These are phyloP conservation scores for Clarias gariepinus DNA, from an alignment of 2,113 vertebrate genomes.

Conservation along the genomic window DNA sequence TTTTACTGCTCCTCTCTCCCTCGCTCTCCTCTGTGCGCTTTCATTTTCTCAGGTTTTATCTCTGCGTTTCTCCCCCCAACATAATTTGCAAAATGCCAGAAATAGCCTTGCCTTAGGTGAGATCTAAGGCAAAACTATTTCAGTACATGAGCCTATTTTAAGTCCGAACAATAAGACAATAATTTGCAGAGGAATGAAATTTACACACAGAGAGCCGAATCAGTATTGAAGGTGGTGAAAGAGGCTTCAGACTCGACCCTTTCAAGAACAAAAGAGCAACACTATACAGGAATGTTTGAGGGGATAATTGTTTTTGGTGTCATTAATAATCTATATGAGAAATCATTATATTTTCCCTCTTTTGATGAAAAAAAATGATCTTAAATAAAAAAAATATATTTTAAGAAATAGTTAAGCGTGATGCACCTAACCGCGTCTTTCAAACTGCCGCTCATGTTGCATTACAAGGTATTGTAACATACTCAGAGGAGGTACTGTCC, in stretches of 20 bases:
- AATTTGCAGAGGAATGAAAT: neutral
- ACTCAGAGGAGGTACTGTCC: neutral
- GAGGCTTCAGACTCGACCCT: neutral
- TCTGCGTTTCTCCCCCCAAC: neutral
- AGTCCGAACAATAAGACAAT: neutral
- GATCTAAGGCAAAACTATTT: neutral
- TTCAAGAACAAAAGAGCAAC: neutral
- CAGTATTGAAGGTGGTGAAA: neutral
- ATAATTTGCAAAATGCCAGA: neutral
- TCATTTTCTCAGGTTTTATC: slow-evolving; percentile 10
- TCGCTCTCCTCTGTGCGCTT: neutral
- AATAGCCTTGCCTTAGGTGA: slow-evolving; percentile 7
- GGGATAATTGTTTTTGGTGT: neutral
- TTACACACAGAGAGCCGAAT: neutral
- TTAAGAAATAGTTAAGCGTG: neutral
- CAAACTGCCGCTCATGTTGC: neutral
- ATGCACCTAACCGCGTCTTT: neutral
- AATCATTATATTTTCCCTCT: neutral
- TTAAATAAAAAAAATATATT: too few relatives aligned
- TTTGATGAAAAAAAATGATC: too few relatives aligned
- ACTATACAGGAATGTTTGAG: neutral
- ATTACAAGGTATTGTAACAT: neutral
- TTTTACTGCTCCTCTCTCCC: slow-evolving; percentile 32
- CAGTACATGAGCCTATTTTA: neutral
- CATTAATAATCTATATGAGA: neutral